Evolutionary conservation across 2,888 invertebrate species (phyloP), one percentile per base, ranked within the genome.

Genomic region (Thera britannica): DNA sequence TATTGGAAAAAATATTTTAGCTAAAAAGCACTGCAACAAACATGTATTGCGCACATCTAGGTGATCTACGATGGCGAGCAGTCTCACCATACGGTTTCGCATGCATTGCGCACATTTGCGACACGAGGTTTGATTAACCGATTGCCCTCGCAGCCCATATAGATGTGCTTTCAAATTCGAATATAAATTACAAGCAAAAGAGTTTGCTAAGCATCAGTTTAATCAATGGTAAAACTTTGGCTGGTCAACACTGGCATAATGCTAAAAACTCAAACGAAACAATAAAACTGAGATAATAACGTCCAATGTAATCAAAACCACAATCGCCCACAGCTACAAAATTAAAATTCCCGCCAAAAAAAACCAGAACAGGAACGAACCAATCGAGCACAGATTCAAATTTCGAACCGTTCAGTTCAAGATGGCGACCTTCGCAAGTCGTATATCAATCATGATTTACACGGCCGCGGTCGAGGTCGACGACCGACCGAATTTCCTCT

Each of bases 401-500:
- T 90, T 92, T 91, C 86, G 88, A 90, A 90, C 68, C 87, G 83
- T 83, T 83, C 88, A 85, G 88, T 87, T 80, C 89, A 92, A 93
- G 92, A 92, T 92, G 91, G 93, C 93, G 91, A 92, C 91, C 92
- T 90, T 90, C 92, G 90, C 90, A 83, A 86, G 87, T 84, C 88
- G 85, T 91, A 88, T 90, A 92, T 92, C 91, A 92, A 90, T 90
- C 83, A 88, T 91, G 92, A 92, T 92, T 92, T 91, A 92, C 91
- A 85, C 90, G 85, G 75, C 80, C 81, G 88, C 88, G 89, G 90
- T 85, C 91, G 91, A 88, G 90, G 92, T 92, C 93, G 87, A 86
- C 91, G 93, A 88, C 91, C 90, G 90, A 85, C 91, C 90, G 91
- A 91, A 92, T 93, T 92, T 92, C 90, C 90, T 90, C 89, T 89